These are phyloP conservation scores for Agonum fuliginosum DNA, from an alignment of 2,888 invertebrate genomes.

Conservation along the genomic window DNA sequence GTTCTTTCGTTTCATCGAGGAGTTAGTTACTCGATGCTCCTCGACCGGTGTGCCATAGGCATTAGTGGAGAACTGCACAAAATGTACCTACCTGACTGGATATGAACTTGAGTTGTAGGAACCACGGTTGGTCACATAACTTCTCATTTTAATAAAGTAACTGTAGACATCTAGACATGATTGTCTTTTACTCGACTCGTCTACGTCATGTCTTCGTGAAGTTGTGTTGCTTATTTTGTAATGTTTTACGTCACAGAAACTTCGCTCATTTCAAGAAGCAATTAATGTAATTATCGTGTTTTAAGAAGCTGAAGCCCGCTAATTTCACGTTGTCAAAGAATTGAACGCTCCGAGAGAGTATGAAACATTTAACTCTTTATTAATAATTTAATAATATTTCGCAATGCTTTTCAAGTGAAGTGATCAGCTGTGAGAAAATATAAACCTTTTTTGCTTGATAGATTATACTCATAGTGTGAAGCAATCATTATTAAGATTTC, in stretches of 20 bases:
- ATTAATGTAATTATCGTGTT: slow-evolving; percentile 33
- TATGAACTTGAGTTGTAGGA: too few species aligned
- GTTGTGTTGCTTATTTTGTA: neutral
- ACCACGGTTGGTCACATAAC: too few species aligned
- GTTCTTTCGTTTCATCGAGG: too few species aligned
- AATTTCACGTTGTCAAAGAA: slow-evolving; percentile 20
- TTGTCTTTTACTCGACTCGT: too few species aligned
- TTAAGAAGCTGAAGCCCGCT: neutral
- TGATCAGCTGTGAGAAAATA: slow-evolving; percentile 16
- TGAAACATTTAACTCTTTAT: slow-evolving; percentile 13
- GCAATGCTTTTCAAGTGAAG: too few species aligned
- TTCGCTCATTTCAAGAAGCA: slow-evolving; percentile 8
- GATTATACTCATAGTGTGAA: neutral
- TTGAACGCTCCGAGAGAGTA: neutral
- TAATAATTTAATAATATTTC: slow-evolving; percentile 32
- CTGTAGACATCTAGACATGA: too few species aligned
- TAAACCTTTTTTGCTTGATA: slow-evolving; percentile 8
- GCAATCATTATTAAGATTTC: too few species aligned
- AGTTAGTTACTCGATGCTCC: too few species aligned
- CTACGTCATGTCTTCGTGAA: neutral
- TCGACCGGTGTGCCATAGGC: too few species aligned
- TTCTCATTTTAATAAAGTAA: too few species aligned
- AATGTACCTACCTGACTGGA: neutral
- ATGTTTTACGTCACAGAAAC: neutral
- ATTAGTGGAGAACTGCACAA: neutral